A percentile compares a stretch with the other conserved stretches of the same genome.
phyloP scores from a whole-genome alignment of 2,113 vertebrate genomes.

The Coturnix japonica region DNA sequence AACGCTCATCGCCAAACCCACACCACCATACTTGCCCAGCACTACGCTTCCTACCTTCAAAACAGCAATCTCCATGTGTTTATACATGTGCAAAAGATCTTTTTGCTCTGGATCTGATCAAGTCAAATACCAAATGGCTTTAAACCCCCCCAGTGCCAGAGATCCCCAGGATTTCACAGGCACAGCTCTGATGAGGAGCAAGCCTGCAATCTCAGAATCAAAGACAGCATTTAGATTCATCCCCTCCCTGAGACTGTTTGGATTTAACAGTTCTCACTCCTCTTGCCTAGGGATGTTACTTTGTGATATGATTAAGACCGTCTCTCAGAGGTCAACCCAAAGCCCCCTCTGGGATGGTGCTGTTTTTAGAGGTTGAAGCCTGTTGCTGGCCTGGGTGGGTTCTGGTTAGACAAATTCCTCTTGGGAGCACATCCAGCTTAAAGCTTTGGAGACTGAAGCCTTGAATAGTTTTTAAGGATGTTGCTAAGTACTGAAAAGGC shows the following conservation, averaged over 20 bases:
- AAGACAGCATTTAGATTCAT: background rate
- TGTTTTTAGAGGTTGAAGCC: background rate
- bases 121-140: background rate
- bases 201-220: background rate
- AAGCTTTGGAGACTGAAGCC: background rate
- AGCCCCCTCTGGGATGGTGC: background rate
- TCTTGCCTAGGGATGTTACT: background rate
- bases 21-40: background rate
- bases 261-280: rapidly evolving
- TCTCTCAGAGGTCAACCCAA: background rate
- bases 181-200: background rate
- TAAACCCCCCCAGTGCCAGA: background rate
- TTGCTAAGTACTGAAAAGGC: background rate
- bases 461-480: background rate
- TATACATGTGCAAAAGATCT: rapidly evolving
- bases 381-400: too few relatives aligned
- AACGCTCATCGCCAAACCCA: slow-evolving; percentile 1
- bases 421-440: background rate
- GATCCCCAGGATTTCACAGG: background rate
- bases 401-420: background rate
- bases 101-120: background rate
- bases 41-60: background rate
- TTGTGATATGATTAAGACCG: background rate
- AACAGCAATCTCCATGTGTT: background rate
- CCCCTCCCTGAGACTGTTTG: background rate